Evolutionary conservation across 2,888 invertebrate genomes (phyloP), one percentile per base, ranked within the genome.

Genomic region (Sturmia bella): DNA sequence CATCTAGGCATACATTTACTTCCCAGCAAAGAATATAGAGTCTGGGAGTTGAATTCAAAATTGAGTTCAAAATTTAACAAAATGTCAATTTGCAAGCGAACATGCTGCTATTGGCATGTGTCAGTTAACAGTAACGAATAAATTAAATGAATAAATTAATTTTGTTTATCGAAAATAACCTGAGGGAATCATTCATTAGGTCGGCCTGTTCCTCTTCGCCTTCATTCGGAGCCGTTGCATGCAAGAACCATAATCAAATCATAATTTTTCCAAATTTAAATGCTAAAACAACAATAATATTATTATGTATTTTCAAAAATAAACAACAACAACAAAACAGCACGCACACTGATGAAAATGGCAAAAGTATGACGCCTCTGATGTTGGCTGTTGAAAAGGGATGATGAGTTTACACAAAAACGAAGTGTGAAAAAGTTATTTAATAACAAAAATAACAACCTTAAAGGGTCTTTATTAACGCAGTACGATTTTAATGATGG

Each of bases 261-360:
- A 86, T 86, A 86, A 86, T 86, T 87, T 83, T 83, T 80, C 76
- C 84, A 75, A 77, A 64, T 78, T 57, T 50, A 54, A 77, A 56
- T 66, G 57, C 27, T 70, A 57, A 69, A 61, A 61, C 45, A 56
- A 78, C 78, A 78, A 70, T 63, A 68, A 56, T 41, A 50, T 73
- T n/a, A 50, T 61, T 81, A n/a, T n/a, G n/a, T n/a, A n/a, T 69
- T 19, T n/a, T 37, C 11, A 9, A 6, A 3, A 4, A 3, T 6
- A 3, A 27, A 27, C 11, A 43, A 72, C 15, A 61, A 39, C 17
- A 50, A 61, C 27, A 52, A 56, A 43, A 61, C 24, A 56, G n/a
- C n/a, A n/a, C n/a, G n/a, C n/a, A 2, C 27, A 0, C 24, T 64
- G 73, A 45, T 52, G 61, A 63, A 56, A 45, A 54, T 57, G 27